Percentiles rank a stretch among this genome's conserved stretches.
Evolutionary conservation across 2,888 invertebrate genomes (phyloP).

Genomic region (Zygogramma bicolorata): DNA sequence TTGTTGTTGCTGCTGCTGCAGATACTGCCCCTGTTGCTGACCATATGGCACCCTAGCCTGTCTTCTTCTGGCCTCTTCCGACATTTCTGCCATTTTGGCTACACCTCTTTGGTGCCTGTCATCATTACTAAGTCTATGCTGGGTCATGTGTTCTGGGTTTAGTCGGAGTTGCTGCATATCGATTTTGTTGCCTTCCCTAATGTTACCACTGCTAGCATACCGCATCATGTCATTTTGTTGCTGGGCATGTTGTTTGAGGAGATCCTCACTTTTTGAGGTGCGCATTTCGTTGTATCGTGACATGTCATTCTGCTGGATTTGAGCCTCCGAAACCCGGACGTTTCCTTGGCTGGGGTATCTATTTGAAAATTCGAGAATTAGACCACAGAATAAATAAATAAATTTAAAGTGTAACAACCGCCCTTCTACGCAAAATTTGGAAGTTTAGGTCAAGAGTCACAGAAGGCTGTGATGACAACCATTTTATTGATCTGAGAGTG

Average conservation of each 20-base stretch:
- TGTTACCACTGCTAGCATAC: constrained; percentile 65
- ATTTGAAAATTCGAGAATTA: neutral
- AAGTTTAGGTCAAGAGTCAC: no score
- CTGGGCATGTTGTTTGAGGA: constrained; percentile 53
- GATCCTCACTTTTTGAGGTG: constrained; percentile 64
- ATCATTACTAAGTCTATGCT: constrained; percentile 49
- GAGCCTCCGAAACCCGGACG: constrained; percentile 57
- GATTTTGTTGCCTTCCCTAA: constrained; percentile 59
- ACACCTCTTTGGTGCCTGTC: constrained; percentile 64
- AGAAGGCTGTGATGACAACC: no score
- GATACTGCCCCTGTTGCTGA: constrained; percentile 22
- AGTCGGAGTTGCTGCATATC: constrained; percentile 31
- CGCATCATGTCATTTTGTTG: constrained; percentile 56
- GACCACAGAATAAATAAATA: no score
- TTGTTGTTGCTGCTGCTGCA: constrained; percentile 48
- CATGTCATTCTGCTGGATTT: constrained; percentile 56
- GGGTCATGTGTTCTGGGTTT: constrained; percentile 44
- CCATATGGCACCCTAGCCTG: constrained; percentile 64
- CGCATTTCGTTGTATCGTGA: constrained; percentile 59
- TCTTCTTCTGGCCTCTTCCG: constrained; percentile 80
- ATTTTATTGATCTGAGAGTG: no score
- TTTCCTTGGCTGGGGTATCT: constrained; percentile 61
- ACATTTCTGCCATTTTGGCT: constrained; percentile 82
- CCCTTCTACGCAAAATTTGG: no score
- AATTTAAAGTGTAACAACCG: no score